Evolutionary conservation across 2,113 vertebrate genomes (phyloP).

Genomic region (Cynocephalus volans): DNA sequence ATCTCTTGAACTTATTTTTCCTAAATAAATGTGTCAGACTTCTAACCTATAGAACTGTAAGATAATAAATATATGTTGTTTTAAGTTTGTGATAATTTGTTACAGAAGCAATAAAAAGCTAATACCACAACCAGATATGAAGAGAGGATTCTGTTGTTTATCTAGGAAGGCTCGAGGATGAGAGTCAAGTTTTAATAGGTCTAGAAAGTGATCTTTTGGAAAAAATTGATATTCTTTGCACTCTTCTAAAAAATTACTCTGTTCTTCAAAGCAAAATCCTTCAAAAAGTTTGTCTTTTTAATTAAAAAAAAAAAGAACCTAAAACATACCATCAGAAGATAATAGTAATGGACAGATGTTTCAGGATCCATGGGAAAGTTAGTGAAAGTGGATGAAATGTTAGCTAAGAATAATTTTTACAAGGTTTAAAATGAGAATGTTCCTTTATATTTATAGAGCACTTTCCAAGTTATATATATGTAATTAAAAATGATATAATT

Average conservation of each 20-base stretch:
- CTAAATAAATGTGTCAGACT: not conserved
- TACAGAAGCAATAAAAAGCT: not conserved
- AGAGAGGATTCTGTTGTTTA: not conserved
- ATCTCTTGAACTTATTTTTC: not conserved
- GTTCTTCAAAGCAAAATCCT: conserved; percentile 29
- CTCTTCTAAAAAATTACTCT: conserved; percentile 14
- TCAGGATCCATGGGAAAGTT: conserved; percentile 1
- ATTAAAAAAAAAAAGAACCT: not conserved
- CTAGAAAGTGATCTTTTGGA: conserved; percentile 57
- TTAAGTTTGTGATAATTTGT: not conserved
- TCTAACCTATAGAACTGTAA: not conserved
- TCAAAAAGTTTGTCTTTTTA: not conserved
- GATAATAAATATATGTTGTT: not conserved
- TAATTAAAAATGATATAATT: too few species aligned
- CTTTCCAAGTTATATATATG: not conserved
- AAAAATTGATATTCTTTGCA: not conserved
- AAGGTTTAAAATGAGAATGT: conserved; percentile 36
- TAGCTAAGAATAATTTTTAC: conserved; percentile 24
- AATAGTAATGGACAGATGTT: not conserved
- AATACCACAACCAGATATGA: not conserved
- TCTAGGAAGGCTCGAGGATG: not conserved
- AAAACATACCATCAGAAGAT: not conserved
- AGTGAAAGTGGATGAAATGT: not conserved
- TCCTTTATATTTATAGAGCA: not conserved
- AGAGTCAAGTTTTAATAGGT: conserved; percentile 27